Evolutionary conservation across 2,888 invertebrate genomes (phyloP).

Genomic region (Habrosyne pyritoides): DNA sequence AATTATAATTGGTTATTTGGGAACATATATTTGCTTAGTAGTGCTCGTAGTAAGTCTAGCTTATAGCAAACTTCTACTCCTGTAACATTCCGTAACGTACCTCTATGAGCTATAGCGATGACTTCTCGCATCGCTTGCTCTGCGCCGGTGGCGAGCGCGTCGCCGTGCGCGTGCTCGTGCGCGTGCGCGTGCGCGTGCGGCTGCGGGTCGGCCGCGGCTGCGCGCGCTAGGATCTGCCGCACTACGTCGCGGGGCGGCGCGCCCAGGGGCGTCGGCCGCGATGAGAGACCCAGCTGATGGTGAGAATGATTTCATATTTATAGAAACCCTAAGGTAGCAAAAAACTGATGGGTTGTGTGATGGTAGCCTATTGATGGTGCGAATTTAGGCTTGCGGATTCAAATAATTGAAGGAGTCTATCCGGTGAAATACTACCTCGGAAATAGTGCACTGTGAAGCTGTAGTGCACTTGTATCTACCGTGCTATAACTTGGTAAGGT

Average conservation of each 20-base stretch:
- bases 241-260: constrained; percentile 80
- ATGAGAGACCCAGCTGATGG: constrained; percentile 71
- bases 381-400: no score
- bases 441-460: no score
- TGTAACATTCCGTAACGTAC: constrained; percentile 33
- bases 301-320: no score
- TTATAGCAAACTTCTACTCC: not conserved
- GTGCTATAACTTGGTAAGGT: not conserved
- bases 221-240: constrained; percentile 73
- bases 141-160: constrained; percentile 50
- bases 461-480: no score
- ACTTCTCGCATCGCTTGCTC: constrained; percentile 74
- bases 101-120: constrained; percentile 79
- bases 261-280: constrained; percentile 73
- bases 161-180: not conserved
- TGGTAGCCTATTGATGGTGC: no score
- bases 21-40: no score
- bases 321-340: no score
- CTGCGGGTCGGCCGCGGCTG: constrained; percentile 46
- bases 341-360: no score
- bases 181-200: constrained; percentile 48
- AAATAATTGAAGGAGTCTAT: no score
- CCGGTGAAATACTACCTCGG: no score
- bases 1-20: no score
- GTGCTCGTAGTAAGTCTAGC: not conserved